phyloP scores from a whole-genome alignment of 2,888 invertebrate species.

The Harpalus rufipes region DNA sequence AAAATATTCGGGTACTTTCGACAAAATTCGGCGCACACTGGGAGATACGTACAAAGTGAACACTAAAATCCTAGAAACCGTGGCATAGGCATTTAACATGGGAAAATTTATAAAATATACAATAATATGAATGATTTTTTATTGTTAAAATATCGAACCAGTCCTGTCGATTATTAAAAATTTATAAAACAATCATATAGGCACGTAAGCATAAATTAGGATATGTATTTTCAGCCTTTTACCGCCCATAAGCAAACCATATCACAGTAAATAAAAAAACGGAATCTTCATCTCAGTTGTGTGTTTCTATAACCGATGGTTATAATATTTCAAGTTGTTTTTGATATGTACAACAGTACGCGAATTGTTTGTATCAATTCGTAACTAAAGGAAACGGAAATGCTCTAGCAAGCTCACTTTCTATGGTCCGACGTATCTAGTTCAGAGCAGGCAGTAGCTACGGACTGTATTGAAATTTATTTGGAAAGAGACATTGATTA shows the following conservation, averaged over 20 bases:
- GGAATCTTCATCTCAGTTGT: neutral
- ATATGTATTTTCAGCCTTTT: neutral
- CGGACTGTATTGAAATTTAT: slow-evolving; percentile 77
- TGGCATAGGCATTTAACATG: too few species aligned
- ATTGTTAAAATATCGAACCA: neutral
- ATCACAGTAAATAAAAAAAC: neutral
- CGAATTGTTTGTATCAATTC: neutral
- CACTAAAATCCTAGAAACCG: too few species aligned
- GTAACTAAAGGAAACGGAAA: slow-evolving; percentile 8
- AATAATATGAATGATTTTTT: too few species aligned
- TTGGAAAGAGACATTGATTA: neutral
- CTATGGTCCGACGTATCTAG: neutral
- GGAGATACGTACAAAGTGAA: too few species aligned
- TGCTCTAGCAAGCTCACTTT: neutral
- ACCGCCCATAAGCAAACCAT: neutral
- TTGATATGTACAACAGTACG: slow-evolving; percentile 1
- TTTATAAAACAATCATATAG: neutral
- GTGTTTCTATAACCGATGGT: neutral
- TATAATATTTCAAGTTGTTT: neutral
- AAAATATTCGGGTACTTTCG: too few species aligned
- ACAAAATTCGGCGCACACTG: too few species aligned
- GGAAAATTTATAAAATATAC: too few species aligned
- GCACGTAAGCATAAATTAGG: slow-evolving; percentile 1
- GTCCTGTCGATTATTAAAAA: neutral
- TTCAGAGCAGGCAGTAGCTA: slow-evolving; percentile 75